Evolutionary conservation across 2,113 vertebrate genomes (phyloP).

Genomic region (Lepus timidus): DNA sequence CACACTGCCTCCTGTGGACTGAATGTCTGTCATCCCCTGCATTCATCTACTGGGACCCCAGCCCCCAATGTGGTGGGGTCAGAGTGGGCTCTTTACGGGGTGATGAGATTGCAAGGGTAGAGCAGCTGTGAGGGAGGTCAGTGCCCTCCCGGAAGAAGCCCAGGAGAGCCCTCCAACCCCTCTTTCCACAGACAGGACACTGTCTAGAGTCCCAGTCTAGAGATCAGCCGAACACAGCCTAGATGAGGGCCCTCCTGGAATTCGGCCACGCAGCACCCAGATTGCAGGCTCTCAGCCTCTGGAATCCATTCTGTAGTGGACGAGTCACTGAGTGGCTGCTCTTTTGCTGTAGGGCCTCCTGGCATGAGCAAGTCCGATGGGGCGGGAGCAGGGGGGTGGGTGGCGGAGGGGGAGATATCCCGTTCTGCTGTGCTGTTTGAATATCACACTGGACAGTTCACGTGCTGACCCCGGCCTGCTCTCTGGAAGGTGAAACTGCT

Average conservation of each 20-base stretch:
- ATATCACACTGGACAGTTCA: neutral
- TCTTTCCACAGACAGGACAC: neutral
- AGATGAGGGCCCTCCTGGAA: neutral
- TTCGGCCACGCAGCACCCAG: accelerated
- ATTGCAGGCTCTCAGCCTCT: neutral
- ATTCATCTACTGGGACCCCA: neutral
- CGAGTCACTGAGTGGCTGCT: neutral
- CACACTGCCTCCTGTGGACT: neutral
- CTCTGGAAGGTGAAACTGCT: neutral
- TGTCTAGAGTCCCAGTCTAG: neutral
- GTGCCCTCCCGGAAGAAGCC: too few species aligned
- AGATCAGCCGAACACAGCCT: too few species aligned
- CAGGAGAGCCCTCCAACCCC: neutral
- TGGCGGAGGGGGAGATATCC: too few species aligned
- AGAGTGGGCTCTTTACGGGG: too few species aligned
- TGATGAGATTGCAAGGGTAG: neutral
- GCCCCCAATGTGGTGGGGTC: neutral
- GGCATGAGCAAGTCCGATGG: accelerated
- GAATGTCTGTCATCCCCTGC: too few species aligned
- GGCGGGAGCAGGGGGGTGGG: too few species aligned
- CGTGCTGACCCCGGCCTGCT: neutral
- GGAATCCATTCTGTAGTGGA: neutral
- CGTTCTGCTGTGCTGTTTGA: neutral
- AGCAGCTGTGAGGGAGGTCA: too few species aligned
- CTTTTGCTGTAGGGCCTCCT: neutral